Percentiles rank a stretch among this genome's conserved stretches.
These are phyloP conservation scores for Odontomachus brunneus DNA, from an alignment of 1,140 invertebrate species.

Conservation along the genomic window DNA sequence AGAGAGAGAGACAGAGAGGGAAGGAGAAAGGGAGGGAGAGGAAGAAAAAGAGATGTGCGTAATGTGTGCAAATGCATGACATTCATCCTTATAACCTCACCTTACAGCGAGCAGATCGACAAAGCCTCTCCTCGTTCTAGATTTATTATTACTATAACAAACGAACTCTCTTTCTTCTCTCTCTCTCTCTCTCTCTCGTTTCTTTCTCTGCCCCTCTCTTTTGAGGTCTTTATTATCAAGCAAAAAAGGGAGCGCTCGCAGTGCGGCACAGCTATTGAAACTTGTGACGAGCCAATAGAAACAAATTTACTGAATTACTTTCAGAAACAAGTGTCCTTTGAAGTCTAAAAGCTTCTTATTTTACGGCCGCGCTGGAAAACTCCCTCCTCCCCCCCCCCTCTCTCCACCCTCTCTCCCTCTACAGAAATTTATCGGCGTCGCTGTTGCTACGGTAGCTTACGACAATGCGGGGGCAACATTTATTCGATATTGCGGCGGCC, in stretches of 20 bases:
- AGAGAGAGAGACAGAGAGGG: neutral
- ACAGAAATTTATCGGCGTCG: neutral
- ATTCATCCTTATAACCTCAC: constrained; percentile 14
- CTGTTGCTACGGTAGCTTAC: neutral
- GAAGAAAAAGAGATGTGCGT: neutral
- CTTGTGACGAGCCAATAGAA: constrained; percentile 17
- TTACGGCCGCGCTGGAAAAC: neutral
- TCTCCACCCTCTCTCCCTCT: too few species aligned
- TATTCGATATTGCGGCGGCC: neutral
- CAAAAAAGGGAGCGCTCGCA: constrained; percentile 23
- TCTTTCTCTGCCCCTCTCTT: neutral
- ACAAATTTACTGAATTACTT: constrained; percentile 52
- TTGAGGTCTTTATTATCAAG: constrained; percentile 55
- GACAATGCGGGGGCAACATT: neutral
- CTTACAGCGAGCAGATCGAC: neutral
- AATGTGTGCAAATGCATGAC: constrained; percentile 20
- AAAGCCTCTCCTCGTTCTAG: constrained; percentile 30
- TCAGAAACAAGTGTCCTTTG: constrained; percentile 38
- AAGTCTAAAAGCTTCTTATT: constrained; percentile 27
- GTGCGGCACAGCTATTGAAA: constrained; percentile 38
- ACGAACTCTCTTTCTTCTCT: neutral
- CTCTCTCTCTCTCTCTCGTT: too few species aligned
- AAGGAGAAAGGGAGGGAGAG: neutral
- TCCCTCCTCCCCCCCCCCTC: neutral
- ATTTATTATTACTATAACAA: constrained; percentile 52